phyloP scores from a whole-genome alignment of 2,113 vertebrate genomes.

The Origma solitaria region DNA sequence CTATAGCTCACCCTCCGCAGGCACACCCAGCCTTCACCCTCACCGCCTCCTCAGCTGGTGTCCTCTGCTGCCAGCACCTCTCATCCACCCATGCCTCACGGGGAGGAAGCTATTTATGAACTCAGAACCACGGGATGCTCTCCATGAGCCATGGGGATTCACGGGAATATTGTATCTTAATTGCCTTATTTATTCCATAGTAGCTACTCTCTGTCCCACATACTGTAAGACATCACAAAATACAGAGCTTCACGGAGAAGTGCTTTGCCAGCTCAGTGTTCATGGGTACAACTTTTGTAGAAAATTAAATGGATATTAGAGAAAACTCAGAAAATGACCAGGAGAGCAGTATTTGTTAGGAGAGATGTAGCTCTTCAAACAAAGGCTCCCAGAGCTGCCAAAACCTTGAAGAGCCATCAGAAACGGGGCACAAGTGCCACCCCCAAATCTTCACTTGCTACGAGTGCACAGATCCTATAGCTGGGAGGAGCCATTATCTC shows the following conservation, averaged over 20 bases:
- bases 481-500: background rate
- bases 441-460: background rate
- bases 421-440: background rate
- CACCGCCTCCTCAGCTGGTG: background rate
- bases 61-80: background rate
- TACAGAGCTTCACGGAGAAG: background rate
- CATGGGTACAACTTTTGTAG: background rate
- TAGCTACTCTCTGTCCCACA: background rate
- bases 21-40: background rate
- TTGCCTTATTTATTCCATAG: background rate
- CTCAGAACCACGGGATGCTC: background rate
- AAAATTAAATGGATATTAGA: background rate
- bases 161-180: background rate
- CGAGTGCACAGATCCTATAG: background rate
- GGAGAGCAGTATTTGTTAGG: background rate
- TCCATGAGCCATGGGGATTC: background rate
- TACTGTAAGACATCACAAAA: rapidly evolving
- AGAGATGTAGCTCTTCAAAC: background rate
- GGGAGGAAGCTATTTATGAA: background rate
- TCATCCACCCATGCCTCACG: background rate
- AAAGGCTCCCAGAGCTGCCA: background rate
- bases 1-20: background rate
- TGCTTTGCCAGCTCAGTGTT: background rate
- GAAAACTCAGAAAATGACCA: background rate
- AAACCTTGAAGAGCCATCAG: background rate